These are phyloP conservation scores for Hyperoplus immaculatus DNA, from an alignment of 2,797 vertebrate genomes.

Conservation along the genomic window DNA sequence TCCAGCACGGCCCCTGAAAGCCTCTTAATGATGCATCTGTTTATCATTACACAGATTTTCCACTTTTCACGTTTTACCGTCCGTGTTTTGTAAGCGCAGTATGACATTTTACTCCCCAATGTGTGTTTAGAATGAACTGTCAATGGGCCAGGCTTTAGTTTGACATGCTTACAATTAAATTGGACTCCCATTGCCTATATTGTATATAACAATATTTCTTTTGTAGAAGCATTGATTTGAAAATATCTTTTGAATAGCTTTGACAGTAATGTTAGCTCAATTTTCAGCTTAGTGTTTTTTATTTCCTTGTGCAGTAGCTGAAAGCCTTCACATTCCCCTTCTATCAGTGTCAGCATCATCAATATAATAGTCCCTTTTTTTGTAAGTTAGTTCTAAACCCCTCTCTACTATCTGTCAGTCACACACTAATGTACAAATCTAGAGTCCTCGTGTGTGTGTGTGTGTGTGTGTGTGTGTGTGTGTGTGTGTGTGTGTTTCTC, in stretches of 20 bases:
- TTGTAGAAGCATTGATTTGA: neutral
- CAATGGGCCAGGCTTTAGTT: neutral
- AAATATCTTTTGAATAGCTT: neutral
- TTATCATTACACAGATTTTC: constrained; percentile 17
- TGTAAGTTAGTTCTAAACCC: constrained; percentile 30
- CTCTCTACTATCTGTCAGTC: constrained; percentile 35
- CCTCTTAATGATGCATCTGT: constrained; percentile 35
- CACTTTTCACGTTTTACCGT: neutral
- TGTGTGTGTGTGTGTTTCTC: constrained; percentile 23
- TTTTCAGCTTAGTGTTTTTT: constrained; percentile 22
- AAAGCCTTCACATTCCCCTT: constrained; percentile 30
- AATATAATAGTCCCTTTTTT: constrained; percentile 18
- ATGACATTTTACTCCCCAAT: neutral
- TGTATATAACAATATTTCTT: neutral
- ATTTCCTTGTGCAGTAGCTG: constrained; percentile 4
- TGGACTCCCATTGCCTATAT: neutral
- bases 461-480: neutral
- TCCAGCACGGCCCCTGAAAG: constrained; percentile 26
- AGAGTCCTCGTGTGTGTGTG: constrained; percentile 21
- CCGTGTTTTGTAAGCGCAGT: constrained; percentile 8
- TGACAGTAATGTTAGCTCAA: constrained; percentile 3
- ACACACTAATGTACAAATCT: constrained; percentile 35
- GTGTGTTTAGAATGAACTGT: constrained; percentile 3
- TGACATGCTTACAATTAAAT: neutral
- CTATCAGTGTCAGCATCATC: constrained; percentile 37